These are phyloP conservation scores for Protophormia terraenovae DNA, from an alignment of 2,888 invertebrate genomes.

Conservation along the genomic window DNA sequence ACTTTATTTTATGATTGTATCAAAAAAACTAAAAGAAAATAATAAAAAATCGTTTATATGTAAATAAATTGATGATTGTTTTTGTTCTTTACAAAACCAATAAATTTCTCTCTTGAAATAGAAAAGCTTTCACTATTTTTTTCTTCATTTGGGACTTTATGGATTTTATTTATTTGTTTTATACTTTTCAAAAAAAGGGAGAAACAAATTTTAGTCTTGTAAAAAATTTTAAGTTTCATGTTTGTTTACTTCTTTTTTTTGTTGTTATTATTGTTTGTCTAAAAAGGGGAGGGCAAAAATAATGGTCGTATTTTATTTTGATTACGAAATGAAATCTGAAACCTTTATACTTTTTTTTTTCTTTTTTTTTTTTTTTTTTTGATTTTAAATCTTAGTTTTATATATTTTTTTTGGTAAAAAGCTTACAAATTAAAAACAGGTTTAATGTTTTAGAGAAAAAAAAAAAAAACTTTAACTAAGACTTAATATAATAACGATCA, in stretches of 20 bases:
- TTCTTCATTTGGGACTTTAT: neutral
- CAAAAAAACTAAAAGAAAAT: neutral
- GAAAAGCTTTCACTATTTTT: constrained; percentile 47
- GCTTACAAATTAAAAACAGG: constrained; percentile 58
- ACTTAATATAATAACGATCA: constrained; percentile 8
- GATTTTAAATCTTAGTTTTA: neutral
- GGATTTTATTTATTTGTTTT: constrained; percentile 1
- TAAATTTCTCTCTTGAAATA: constrained; percentile 30
- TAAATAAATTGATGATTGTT: neutral
- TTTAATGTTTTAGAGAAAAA: constrained; percentile 19
- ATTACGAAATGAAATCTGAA: constrained; percentile 64
- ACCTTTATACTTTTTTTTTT: constrained; percentile 35
- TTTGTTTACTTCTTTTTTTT: constrained; percentile 21
- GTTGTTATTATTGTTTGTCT: neutral
- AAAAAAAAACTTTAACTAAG: constrained; percentile 26
- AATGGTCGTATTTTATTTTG: constrained; percentile 46
- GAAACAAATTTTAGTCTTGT: neutral
- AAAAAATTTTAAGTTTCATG: constrained; percentile 9
- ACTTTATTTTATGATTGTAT: neutral
- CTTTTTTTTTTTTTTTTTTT: constrained; percentile 3
- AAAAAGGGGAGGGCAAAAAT: constrained; percentile 46
- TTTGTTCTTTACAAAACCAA: constrained; percentile 37
- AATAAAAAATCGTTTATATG: constrained; percentile 25
- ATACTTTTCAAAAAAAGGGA: neutral
- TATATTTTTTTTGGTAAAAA: constrained; percentile 20